Evolutionary conservation across 2,797 vertebrate species (phyloP).

Genomic region (Pangasius djambal): DNA sequence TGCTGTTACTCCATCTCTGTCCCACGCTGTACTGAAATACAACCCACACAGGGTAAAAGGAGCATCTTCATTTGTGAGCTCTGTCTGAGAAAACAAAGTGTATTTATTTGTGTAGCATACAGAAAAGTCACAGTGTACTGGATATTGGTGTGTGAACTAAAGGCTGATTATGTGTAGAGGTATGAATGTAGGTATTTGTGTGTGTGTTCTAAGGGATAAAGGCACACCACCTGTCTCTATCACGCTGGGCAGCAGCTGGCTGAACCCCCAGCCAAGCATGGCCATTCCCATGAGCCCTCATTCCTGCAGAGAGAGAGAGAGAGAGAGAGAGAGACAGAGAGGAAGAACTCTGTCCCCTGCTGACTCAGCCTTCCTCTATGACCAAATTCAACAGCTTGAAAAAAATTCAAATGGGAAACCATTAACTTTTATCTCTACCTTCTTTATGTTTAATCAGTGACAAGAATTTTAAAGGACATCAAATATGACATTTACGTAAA

Average conservation of each 20-base stretch:
- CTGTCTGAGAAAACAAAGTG: not conserved
- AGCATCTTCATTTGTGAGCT: not conserved
- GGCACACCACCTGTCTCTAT: slow-evolving; percentile 77
- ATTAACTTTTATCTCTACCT: not conserved
- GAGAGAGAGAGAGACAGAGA: slow-evolving; percentile 1
- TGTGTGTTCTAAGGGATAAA: slow-evolving; percentile 48
- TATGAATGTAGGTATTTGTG: slow-evolving; percentile 28
- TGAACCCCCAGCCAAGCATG: slow-evolving; percentile 55
- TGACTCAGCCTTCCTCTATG: slow-evolving; percentile 1
- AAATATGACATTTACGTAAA: not conserved
- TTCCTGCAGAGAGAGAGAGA: not conserved
- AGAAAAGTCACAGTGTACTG: not conserved
- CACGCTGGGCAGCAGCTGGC: slow-evolving; percentile 72
- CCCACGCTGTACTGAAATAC: too few relatives aligned
- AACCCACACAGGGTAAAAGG: not conserved
- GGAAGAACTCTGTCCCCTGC: not conserved
- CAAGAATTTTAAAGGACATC: not conserved
- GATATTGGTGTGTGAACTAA: not conserved
- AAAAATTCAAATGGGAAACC: not conserved
- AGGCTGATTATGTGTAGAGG: not conserved
- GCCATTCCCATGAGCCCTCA: slow-evolving; percentile 31
- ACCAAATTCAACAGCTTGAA: not conserved
- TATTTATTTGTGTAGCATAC: not conserved
- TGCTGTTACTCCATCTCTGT: not conserved
- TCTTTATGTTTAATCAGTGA: not conserved